A percentile compares a stretch with the other conserved stretches of the same genome.
Conservation (phyloP, 2,797 vertebrate genomes). For the Poliocrania exsul region DNA sequence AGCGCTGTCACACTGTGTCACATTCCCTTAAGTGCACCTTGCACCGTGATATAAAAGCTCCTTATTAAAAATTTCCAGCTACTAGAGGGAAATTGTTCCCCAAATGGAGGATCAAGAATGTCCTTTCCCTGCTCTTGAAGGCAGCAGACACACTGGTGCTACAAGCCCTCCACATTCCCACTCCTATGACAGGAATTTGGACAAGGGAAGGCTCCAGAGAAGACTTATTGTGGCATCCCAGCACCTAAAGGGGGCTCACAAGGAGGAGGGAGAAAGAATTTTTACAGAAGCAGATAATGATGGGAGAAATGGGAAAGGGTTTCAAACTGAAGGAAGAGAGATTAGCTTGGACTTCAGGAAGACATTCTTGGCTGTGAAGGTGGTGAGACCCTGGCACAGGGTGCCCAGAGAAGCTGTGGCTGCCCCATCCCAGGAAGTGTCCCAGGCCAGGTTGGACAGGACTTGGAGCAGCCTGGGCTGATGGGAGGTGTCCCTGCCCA, state of each 20-base stretch:
- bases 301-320: neutral
- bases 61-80: neutral
- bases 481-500: neutral
- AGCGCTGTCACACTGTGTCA: neutral
- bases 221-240: neutral
- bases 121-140: neutral
- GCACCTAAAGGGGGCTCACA: neutral
- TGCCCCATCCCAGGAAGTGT: neutral
- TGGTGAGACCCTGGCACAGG: neutral
- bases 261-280: neutral
- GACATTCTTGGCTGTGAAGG: accelerated
- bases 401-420: neutral
- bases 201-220: neutral
- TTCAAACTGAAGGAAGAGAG: neutral
- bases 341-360: neutral
- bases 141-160: neutral
- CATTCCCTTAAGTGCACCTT: neutral
- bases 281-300: accelerated
- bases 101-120: neutral
- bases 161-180: accelerated
- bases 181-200: neutral
- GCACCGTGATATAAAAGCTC: neutral
- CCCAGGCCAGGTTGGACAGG: neutral
- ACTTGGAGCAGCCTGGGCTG: neutral
- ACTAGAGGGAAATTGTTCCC: neutral